A percentile compares a stretch with the other conserved stretches of the same genome.
phyloP scores from a whole-genome alignment of 1,140 invertebrate genomes.

The Scaptomyza graminum region DNA sequence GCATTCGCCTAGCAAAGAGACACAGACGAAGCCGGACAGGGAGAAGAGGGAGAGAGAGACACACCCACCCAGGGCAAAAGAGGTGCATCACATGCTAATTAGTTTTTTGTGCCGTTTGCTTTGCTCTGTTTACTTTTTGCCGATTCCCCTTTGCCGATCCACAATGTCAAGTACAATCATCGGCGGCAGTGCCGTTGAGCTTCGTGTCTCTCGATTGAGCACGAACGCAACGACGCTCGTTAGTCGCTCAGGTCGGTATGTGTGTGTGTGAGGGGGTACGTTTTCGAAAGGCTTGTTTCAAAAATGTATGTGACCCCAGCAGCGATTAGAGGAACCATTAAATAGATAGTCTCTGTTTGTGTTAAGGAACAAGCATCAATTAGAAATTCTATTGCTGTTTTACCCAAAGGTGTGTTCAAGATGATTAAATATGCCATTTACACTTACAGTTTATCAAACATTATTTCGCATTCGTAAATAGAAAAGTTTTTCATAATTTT shows the following conservation, averaged over 20 bases:
- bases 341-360: background rate
- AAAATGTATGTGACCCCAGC: background rate
- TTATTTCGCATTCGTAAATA: too few species aligned
- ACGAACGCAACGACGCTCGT: constrained; percentile 23
- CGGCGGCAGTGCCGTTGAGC: constrained; percentile 7
- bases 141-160: constrained; percentile 16
- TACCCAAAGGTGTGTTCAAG: constrained; percentile 24
- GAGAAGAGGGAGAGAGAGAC: constrained; percentile 26
- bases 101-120: constrained; percentile 51
- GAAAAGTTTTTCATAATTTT: too few species aligned
- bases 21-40: constrained; percentile 9
- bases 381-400: constrained; percentile 24
- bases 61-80: constrained; percentile 56
- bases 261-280: background rate
- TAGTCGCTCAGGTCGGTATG: constrained; percentile 1
- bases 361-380: constrained; percentile 22
- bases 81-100: constrained; percentile 70
- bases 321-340: constrained; percentile 10
- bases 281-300: constrained; percentile 6
- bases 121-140: constrained; percentile 58
- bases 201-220: constrained; percentile 7
- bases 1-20: constrained; percentile 7
- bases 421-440: constrained; percentile 7
- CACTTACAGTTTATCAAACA: too few species aligned
- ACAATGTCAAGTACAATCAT: constrained; percentile 64